Evolutionary conservation across 1,140 invertebrate species (phyloP), one percentile per base, ranked within the genome.

Genomic region (Phenacoccus solenopsis): DNA sequence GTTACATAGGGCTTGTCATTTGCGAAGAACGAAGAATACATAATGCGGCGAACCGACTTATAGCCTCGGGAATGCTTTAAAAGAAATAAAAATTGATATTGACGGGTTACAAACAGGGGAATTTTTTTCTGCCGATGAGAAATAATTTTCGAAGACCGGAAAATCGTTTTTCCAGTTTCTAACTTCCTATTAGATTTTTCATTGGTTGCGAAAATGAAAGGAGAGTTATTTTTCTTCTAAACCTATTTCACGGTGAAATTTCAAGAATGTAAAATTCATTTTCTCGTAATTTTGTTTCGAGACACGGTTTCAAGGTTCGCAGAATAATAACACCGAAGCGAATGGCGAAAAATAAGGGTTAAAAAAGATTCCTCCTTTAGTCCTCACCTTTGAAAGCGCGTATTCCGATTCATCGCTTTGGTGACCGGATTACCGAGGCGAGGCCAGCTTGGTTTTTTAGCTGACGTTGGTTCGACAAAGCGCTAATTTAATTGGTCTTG

Each of bases 91-190:
- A 64, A 24, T 64, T 64, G 59, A 64, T 64, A 64, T 64, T 64
- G 59, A 64, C 59, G 59, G 59, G 22, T 64, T 64, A 24, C 10
- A 27, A 49, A 49, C 38, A 64, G 10, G 25, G 25, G 25, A 64
- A 22, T 64, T 25, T 64, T 59, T 64, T 64, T 27, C 9, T n/a
- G 32, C n/a, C 21, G 25, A 64, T 24, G 59, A 64, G 25, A 64
- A 27, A 64, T 64, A 64, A 64, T 64, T 64, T 64, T 64, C 59
- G 59, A 64, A 64, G 22, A 64, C 22, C 21, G 59, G 59, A 64
- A 64, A 64, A 64, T 64, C 59, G 59, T 64, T 64, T 64, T 64
- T 64, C 59, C 59, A 64, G 59, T 64, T 64, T 64, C 25, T 64
- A 27, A 64, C 59, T 64, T 64, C 59, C 59, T 64, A 64, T 64